These are phyloP conservation scores for Karalla daura DNA, from an alignment of 2,797 vertebrate species.

Conservation along the genomic window DNA sequence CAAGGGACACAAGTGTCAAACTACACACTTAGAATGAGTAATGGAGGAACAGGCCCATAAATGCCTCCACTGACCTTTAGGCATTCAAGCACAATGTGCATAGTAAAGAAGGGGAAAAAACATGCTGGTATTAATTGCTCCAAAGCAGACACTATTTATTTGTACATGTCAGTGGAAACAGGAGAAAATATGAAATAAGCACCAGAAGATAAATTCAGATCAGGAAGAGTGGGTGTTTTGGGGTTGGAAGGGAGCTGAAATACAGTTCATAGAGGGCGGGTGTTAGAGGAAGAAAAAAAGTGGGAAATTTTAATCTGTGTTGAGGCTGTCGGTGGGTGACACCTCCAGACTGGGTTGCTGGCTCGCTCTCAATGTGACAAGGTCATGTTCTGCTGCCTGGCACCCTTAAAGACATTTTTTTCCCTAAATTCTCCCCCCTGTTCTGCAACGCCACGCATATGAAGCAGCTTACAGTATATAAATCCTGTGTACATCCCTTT, in stretches of 20 bases:
- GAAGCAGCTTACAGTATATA: conserved; percentile 60
- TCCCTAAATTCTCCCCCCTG: not conserved
- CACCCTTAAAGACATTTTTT: conserved; percentile 31
- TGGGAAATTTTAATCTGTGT: conserved; percentile 38
- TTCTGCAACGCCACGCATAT: conserved; percentile 21
- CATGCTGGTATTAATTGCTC: conserved; percentile 72
- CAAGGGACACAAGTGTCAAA: conserved; percentile 74
- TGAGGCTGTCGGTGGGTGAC: conserved; percentile 45
- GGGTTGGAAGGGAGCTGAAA: conserved; percentile 19
- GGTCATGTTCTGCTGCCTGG: conserved; percentile 45
- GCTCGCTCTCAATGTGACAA: conserved; percentile 54
- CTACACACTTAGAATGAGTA: conserved; percentile 80
- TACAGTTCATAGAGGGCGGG: not conserved
- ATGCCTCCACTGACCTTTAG: conserved; percentile 79
- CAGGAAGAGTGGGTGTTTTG: conserved; percentile 21
- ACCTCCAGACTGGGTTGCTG: conserved; percentile 43
- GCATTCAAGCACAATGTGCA: conserved; percentile 59
- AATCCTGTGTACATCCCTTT: conserved; percentile 59
- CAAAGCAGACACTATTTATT: conserved; percentile 61
- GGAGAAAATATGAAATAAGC: conserved; percentile 47
- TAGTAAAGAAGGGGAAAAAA: conserved; percentile 46
- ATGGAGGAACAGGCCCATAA: conserved; percentile 75
- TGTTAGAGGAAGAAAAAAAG: not conserved
- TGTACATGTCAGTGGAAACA: conserved; percentile 43
- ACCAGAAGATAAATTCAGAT: conserved; percentile 56